Evolutionary conservation across 64 coral and sea anemone species (phyloP), one percentile per base, ranked within the genome.

Genomic region (Stylophora pistillata): DNA sequence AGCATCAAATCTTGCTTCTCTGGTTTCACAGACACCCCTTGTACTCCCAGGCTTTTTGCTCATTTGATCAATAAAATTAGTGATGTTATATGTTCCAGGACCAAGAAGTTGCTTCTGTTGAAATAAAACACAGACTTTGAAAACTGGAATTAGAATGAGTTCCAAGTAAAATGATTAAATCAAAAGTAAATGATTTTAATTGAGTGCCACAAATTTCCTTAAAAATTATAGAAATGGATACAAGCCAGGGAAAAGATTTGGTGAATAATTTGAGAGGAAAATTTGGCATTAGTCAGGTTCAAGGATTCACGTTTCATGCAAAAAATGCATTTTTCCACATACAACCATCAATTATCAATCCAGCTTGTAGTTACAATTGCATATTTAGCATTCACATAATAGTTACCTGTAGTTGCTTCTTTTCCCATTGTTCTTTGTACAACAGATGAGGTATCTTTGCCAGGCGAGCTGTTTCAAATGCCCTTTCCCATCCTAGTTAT

Each of bases 401-500:
- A 12, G 41, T 20, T 83, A 98, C 97, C 93, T 99, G 93, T 13
- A 95, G 69, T 11, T 99, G 97, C 31, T 99, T 99, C 85, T 99
- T 99, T 60, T 99, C 82, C 97, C 97, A 99, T 33, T 99, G 90
- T 57, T 99, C 97, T 74, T 99, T 99, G 52, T 99, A 99, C 23
- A 99, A 65, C 23, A 99, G 84, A 70, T 99, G 97, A 15, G 97
- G 97, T 55, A 95, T 93, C 59, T 95, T 99, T 58, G 97, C 97
- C 29, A 93, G 66, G n/a, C 87, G 94, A 47, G 93, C 92, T 32
- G 93, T 99, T 63, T 99, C 97, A 93, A 93, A 99, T 33, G 90
- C 74, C 58, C 97, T 95, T 82, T 99, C 97, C 97, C 97, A 99
- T 58, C 97, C 96, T 98, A 47, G 17, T 1, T 17, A 33, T 76